Evolutionary conservation across 2,113 vertebrate species (phyloP), one percentile per base, ranked within the genome.

Genomic region (Silurus meridionalis): DNA sequence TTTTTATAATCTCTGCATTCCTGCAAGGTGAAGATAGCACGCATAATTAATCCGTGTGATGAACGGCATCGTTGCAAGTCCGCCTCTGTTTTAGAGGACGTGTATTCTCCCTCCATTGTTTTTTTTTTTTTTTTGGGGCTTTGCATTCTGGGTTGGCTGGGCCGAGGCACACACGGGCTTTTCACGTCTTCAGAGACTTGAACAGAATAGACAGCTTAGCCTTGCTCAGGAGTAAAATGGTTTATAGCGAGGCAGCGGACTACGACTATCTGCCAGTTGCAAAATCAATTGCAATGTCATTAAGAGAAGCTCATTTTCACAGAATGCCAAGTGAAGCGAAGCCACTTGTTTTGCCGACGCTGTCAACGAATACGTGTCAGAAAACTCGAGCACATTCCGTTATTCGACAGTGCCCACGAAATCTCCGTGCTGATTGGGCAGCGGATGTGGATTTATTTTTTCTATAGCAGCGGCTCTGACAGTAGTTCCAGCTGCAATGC

Each of bases 251-350:
- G 85, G 91, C 89, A 92, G 90, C 94, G 94, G 93, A 90, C 90
- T 83, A 87, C 87, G 25, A 25, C 90, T 94, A 94, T 94, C 92
- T 92, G 87, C 19, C 90, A 91, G 87, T 88, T 87, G 87, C 92
- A 93, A 93, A 94, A 95, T 93, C 93, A 94, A 95, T 94, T 95
- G 94, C 92, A 94, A 94, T 94, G 93, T 92, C 91, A 93, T 94
- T 94, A 94, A 95, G 93, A 94, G 93, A 93, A 83, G 93, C 92
- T 91, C 90, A 90, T 91, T 93, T 91, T 92, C 91, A 92, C 91
- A 90, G 91, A 90, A 93, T 90, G 90, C 89, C 89, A 89, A 90
- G 77, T 52, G 91, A 92, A 90, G 91, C 87, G 89, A 87, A 87
- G 87, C 88, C 90, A 89, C 88, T 84, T 53, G 46, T 64, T 21